Evolutionary conservation across 1,140 invertebrate species (phyloP), one percentile per base, ranked within the genome.

Genomic region (Drosophila prosaltans): DNA sequence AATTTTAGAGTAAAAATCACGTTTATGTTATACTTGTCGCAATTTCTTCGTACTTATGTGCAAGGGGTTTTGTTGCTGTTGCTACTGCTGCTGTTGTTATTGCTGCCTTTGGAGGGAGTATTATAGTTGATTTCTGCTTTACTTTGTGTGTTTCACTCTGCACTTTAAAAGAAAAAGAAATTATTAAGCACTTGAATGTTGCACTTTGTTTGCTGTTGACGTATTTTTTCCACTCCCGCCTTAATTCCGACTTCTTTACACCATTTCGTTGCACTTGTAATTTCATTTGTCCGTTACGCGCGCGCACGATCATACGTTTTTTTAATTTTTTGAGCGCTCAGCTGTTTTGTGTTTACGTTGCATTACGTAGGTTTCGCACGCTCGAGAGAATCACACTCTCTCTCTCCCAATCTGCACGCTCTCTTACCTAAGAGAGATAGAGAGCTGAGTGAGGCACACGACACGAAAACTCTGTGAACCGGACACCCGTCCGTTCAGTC

Each of bases 281-380:
- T 82, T 66, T 59, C 67, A 63, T 81, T 79, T 85, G 43, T 71
- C 69, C 72, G 79, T 26, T 36, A 24, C 16, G 57, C 57, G 32
- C 57, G 57, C 57, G 40, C 76, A 59, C 80, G 83, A 88, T 88
- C 83, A 83, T 83, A 80, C 80, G 83, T 83, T 86, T 64, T 69
- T 41, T 48, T 72, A 64, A 45, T 51, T 2, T 51, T 10, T 71
- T 72, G 6, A 6, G 4, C 28, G 45, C 77, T 80, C 84, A 88
- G 84, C 80, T 88, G 84, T 81, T 89, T 84, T 78, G 55, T 88
- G 80, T 88, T 88, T 88, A 89, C 78, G 80, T 83, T 80, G 66
- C 58, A 28, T 75, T 83, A 83, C 80, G 81, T 73, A 65, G 58
- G 59, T 40, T 65, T 40, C 24, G 76, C 65, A 67, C 64, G 58